Percentiles rank a stretch among this genome's conserved stretches.
Evolutionary conservation across 2,888 invertebrate species (phyloP).

Genomic region (Tenthredo scrophulariae): DNA sequence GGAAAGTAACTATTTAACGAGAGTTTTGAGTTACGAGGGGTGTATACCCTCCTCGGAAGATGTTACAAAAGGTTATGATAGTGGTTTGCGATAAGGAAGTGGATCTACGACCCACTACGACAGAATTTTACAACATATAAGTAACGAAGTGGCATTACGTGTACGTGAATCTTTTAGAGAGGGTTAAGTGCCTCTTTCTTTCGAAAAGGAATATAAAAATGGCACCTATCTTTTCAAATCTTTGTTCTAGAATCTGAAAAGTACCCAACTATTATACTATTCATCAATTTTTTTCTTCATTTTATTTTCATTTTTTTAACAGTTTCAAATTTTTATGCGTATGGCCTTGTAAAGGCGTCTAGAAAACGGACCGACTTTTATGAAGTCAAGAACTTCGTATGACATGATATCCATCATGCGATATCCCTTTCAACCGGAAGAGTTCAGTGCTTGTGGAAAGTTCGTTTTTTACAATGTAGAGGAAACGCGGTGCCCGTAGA

Average conservation of each 20-base stretch:
- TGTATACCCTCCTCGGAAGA: neutral
- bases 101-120: neutral
- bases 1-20: slow-evolving; percentile 35
- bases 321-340: neutral
- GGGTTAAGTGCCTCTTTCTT: neutral
- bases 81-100: neutral
- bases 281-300: neutral
- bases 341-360: neutral
- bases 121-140: neutral
- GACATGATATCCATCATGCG: neutral
- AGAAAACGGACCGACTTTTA: neutral
- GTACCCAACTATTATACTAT: too few relatives aligned
- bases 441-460: neutral
- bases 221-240: neutral
- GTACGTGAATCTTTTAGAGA: neutral
- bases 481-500: neutral
- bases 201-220: neutral
- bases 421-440: neutral
- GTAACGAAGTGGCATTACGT: neutral
- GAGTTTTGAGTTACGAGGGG: slow-evolving; percentile 5
- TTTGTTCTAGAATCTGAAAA: neutral
- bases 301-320: neutral
- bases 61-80: slow-evolving; percentile 10
- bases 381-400: neutral
- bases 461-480: neutral